phyloP scores from a whole-genome alignment of 2,797 vertebrate genomes.

The Melanogrammus aeglefinus region DNA sequence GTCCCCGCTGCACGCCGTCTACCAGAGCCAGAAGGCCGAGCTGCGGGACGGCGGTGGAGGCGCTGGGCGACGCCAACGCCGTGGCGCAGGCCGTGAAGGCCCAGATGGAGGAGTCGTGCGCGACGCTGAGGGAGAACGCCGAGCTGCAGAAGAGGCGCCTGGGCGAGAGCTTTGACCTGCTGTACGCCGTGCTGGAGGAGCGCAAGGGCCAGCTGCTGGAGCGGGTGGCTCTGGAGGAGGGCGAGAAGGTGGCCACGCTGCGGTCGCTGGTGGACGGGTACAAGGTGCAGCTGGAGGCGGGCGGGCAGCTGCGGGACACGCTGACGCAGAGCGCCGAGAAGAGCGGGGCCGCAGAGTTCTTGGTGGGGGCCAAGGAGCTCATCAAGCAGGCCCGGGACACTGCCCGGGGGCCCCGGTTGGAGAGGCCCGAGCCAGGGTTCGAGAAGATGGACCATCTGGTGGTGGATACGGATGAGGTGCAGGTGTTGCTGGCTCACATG shows the following conservation, averaged over 20 bases:
- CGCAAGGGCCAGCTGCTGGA: conserved; percentile 78
- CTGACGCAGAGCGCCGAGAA: conserved; percentile 78
- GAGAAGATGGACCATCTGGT: conserved; percentile 86
- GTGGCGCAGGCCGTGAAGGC: conserved; percentile 74
- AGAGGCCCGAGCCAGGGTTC: conserved; percentile 80
- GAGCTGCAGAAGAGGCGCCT: conserved; percentile 75
- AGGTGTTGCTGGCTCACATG: conserved; percentile 66
- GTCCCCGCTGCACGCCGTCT: conserved; percentile 76
- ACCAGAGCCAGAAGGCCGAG: conserved; percentile 84
- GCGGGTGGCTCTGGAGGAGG: conserved; percentile 72
- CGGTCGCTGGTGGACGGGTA: conserved; percentile 72
- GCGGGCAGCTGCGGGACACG: conserved; percentile 76
- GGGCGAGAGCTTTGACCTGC: conserved; percentile 76
- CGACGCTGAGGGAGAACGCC: conserved; percentile 79
- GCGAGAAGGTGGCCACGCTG: conserved; percentile 70
- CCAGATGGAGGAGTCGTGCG: conserved; percentile 81
- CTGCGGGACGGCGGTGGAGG: conserved; percentile 83
- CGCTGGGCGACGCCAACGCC: conserved; percentile 81
- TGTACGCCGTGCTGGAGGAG: conserved; percentile 80
- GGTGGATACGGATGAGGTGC: conserved; percentile 71
- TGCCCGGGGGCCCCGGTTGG: conserved; percentile 63
- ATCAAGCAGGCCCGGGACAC: conserved; percentile 65
- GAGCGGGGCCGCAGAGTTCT: conserved; percentile 73
- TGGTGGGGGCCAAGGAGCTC: conserved; percentile 64
- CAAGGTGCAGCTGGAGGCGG: conserved; percentile 77